Evolutionary conservation across 2,797 vertebrate species (phyloP), one percentile per base, ranked within the genome.

Genomic region (Aythya fuligula): DNA sequence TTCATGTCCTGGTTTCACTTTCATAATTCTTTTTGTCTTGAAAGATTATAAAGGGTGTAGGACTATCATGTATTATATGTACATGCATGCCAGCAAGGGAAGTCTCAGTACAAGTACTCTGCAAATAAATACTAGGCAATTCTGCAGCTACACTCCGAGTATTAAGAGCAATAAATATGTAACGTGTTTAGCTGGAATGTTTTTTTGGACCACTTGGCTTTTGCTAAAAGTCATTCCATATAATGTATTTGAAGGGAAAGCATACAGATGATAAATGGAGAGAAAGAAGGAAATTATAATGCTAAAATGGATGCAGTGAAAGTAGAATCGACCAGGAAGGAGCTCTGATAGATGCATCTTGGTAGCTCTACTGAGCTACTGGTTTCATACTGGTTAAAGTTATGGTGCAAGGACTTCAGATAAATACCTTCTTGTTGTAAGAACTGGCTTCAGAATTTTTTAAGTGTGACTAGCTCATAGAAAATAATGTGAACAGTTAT

Each of bases 121-220:
- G 13, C 90, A 94, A 75, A 88, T 8, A 91, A 78, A 89, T 19
- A 57, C 72, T 38, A 49, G 28, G 77, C 70, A 85, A 41, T 70
- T 93, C 74, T 67, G 56, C 47, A 90, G 64, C 45, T 74, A 54
- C 18, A 79, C 5, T 47, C 67, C 67, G 28, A 87, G 78, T 90
- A 88, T 60, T 73, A 86, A 84, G 51, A 94, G 39, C 27, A 70
- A 92, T 77, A 94, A 73, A 91, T 87, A 91, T 61, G 80, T 83
- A 64, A 91, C 0, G 0, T 49, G 38, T n/a, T 77, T 53, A 83
- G 69, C 24, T 36, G n/a, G 24, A 84, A 16, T 43, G n/a, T 53
- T 69, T 60, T 47, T 96, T 91, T 65, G 18, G 12, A 69, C 8
- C 47, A 39, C 53, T 66, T 36, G 18, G 2, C 85, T 93, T 93